A percentile compares a stretch with the other conserved stretches of the same genome.
Evolutionary conservation across 2,113 vertebrate genomes (phyloP).

Genomic region (Carlito syrichta): DNA sequence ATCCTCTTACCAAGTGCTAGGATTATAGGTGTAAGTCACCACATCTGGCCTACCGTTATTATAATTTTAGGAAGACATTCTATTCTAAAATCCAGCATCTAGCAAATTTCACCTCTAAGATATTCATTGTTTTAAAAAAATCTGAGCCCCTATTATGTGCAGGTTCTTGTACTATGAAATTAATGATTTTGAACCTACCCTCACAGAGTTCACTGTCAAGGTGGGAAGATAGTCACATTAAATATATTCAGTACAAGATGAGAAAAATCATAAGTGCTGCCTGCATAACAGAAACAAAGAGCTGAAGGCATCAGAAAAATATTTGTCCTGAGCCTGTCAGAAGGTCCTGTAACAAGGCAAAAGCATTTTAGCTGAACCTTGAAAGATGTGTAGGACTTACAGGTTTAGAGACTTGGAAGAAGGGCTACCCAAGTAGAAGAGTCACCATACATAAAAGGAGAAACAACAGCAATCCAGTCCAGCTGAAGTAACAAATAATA

Average conservation of each 20-base stretch:
- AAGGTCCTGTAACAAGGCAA: background rate
- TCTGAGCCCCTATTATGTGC: background rate
- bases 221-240: background rate
- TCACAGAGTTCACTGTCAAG: background rate
- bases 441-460: background rate
- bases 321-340: background rate
- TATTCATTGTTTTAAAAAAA: background rate
- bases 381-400: background rate
- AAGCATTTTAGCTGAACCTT: background rate
- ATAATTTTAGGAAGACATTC: background rate
- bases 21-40: too few relatives aligned
- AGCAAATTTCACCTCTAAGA: background rate
- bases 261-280: background rate
- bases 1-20: too few relatives aligned
- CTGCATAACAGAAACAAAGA: background rate
- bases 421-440: background rate
- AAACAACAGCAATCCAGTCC: background rate
- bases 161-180: background rate
- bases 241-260: background rate
- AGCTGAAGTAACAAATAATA: slow-evolving; percentile 2
- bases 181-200: background rate
- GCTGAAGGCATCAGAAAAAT: background rate
- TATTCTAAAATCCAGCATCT: slow-evolving; percentile 21
- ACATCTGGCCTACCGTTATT: too few relatives aligned
- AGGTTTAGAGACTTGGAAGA: background rate